A percentile compares a stretch with the other conserved stretches of the same genome.
Conservation (phyloP, 2,888 invertebrate genomes). For the Amphipoea oculea region DNA sequence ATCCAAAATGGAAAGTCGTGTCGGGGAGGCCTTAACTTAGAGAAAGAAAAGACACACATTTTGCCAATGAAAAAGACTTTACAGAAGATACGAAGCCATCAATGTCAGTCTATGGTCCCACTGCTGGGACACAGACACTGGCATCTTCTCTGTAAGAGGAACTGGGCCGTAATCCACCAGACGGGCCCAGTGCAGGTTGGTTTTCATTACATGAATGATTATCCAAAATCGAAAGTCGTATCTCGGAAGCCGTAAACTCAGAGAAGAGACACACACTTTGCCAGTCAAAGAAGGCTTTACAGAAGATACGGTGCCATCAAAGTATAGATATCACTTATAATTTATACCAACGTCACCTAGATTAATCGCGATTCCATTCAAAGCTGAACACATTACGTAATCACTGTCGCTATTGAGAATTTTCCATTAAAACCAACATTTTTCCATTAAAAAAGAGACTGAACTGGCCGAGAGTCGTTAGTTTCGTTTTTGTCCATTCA, state of each 20-base stretch:
- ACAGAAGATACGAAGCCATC: background rate
- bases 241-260: background rate
- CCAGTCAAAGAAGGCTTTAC: background rate
- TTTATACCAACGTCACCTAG: slow-evolving; percentile 3
- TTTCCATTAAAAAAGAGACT: slow-evolving; percentile 39
- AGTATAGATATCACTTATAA: background rate
- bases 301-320: background rate
- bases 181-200: too few species aligned
- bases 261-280: background rate
- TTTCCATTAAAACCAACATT: slow-evolving; percentile 42
- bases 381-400: slow-evolving; percentile 27
- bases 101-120: background rate
- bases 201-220: background rate
- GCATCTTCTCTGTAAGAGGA: too few species aligned
- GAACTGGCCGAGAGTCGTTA: background rate
- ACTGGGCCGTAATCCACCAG: too few species aligned
- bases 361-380: slow-evolving; percentile 19
- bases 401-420: slow-evolving; percentile 24
- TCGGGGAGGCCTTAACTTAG: too few species aligned
- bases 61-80: background rate
- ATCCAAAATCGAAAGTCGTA: background rate
- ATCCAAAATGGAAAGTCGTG: background rate
- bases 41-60: background rate
- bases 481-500: slow-evolving; percentile 25
- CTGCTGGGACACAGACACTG: too few species aligned